Evolutionary conservation across 2,113 vertebrate species (phyloP).

Genomic region (Murina feae): DNA sequence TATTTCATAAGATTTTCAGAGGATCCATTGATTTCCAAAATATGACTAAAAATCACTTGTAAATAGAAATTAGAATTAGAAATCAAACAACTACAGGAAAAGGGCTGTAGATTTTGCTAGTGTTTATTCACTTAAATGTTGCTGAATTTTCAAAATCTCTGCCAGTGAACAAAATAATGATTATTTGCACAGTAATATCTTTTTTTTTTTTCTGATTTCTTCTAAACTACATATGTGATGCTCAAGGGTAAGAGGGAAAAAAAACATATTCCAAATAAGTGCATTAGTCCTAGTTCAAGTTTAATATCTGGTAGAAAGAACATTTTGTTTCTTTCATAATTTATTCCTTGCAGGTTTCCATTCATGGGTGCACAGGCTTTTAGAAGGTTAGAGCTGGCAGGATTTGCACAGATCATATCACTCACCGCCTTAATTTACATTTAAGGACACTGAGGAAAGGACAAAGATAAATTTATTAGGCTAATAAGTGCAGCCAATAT

Average conservation of each 20-base stretch:
- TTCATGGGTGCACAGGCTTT: background rate
- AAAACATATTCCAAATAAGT: conserved; percentile 36
- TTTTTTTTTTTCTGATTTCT: background rate
- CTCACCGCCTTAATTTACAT: conserved; percentile 15
- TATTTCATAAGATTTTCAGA: conserved; percentile 15
- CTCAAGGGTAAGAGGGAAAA: conserved; percentile 3
- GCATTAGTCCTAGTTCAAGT: conserved; percentile 36
- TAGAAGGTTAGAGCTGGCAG: background rate
- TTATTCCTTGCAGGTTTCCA: conserved; percentile 37
- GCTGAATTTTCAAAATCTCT: conserved; percentile 10
- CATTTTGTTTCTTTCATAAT: conserved; percentile 45
- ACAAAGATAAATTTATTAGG: background rate
- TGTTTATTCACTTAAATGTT: conserved; percentile 24
- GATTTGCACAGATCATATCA: background rate
- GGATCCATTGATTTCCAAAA: background rate
- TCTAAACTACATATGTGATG: background rate
- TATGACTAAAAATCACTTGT: background rate
- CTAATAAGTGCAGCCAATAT: conserved; percentile 17
- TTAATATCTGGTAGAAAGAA: conserved; percentile 39
- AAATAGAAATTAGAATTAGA: background rate
- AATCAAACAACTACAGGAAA: conserved; percentile 24
- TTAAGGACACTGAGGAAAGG: conserved; percentile 29
- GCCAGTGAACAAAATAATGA: background rate
- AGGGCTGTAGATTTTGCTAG: background rate
- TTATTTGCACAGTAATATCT: conserved; percentile 21